These are phyloP conservation scores for Hydrophis major DNA, from an alignment of 2,797 vertebrate species.

Conservation along the genomic window DNA sequence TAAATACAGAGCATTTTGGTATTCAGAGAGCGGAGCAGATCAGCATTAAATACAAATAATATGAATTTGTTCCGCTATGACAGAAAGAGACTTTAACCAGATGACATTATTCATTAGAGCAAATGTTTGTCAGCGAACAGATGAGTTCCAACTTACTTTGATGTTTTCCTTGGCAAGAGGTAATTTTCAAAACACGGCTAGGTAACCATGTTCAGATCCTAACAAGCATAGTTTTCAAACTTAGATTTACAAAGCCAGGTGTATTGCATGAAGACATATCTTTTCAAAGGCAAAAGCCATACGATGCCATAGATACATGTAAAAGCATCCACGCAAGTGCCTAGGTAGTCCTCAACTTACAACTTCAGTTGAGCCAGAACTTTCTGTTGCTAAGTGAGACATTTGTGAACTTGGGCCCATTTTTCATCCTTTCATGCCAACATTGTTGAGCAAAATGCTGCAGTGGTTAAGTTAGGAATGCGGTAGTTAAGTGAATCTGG, in stretches of 20 bases:
- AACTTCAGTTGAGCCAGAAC: neutral
- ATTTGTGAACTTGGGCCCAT: neutral
- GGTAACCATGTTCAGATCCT: slow-evolving; percentile 24
- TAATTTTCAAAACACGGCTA: slow-evolving; percentile 45
- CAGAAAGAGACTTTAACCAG: slow-evolving; percentile 60
- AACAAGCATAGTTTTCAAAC: slow-evolving; percentile 15
- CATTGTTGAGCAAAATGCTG: too few species aligned
- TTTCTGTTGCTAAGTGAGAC: neutral
- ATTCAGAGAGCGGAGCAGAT: slow-evolving; percentile 63
- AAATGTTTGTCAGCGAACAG: slow-evolving; percentile 55
- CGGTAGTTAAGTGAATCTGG: too few species aligned
- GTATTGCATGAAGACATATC: neutral
- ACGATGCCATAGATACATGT: neutral
- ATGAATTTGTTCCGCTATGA: slow-evolving; percentile 66
- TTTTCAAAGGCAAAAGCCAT: neutral
- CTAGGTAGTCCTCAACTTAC: neutral
- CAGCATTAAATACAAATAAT: slow-evolving; percentile 67
- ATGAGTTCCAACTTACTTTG: slow-evolving; percentile 52
- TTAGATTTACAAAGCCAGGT: neutral
- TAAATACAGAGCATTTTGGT: slow-evolving; percentile 71
- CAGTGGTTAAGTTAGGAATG: too few species aligned
- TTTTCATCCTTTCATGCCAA: neutral
- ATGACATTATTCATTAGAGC: slow-evolving; percentile 58
- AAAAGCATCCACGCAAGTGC: neutral
- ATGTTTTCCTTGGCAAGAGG: slow-evolving; percentile 7